Evolutionary conservation across 2,888 invertebrate genomes (phyloP), one percentile per base, ranked within the genome.

Genomic region (Ochlodes sylvanus): DNA sequence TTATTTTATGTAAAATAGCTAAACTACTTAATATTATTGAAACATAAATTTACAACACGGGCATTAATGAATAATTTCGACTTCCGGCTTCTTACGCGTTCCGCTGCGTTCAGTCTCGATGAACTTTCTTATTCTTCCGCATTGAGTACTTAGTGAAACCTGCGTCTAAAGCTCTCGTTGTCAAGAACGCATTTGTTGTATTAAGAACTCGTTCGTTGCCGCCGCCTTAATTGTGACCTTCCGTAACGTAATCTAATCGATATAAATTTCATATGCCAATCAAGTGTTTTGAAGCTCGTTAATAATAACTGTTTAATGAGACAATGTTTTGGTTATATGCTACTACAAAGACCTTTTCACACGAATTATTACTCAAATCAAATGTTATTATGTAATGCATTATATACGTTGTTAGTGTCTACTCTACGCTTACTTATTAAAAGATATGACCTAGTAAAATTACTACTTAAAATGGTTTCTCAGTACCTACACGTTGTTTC

Each of bases 141-240:
- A 5, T 2, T 27, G 27, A 27, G 27, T 5, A n/a, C n/a, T n/a
- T n/a, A 27, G 12, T 54, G 12, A 54, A 47, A 38, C 47, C 19
- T 50, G 12, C 17, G 27, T n/a, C 72, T 77, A 78, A 79, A 72
- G 77, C 77, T 79, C 72, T 76, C 79, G 80, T 80, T 75, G 77
- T 79, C 73, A 75, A 75, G 76, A 83, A 79, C 77, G 77, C 79
- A 79, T 78, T 79, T 74, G 71, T 79, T 80, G 83, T 78, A 80
- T 79, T 81, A 75, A 77, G 69, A 76, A 79, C 75, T 61, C 70
- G 75, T 73, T 72, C 71, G 65, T 21, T 19, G 14, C 60, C 68
- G 61, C 67, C 68, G 63, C 73, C 72, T 71, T 77, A 73, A 76
- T 76, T 72, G 68, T 72, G 72, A 70, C 72, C 72, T 72, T 72